These are phyloP conservation scores for Andrena cerasifolii DNA, from an alignment of 1,140 invertebrate genomes.

Conservation along the genomic window DNA sequence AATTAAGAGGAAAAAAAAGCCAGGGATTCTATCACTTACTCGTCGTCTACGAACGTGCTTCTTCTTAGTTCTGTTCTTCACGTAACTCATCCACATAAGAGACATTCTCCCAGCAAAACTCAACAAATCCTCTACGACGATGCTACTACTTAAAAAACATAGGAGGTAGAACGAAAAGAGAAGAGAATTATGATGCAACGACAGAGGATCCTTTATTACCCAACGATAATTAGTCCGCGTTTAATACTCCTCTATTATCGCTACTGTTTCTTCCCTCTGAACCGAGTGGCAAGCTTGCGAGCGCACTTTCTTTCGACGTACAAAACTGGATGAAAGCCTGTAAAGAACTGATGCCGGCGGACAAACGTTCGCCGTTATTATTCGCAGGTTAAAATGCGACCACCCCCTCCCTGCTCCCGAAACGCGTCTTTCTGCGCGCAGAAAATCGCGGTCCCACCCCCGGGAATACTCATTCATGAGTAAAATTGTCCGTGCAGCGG, in stretches of 20 bases:
- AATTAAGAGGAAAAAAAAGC: background rate
- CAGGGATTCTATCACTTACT: slow-evolving; percentile 52
- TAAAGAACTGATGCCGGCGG: slow-evolving; percentile 41
- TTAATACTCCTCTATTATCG: background rate
- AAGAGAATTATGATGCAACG: background rate
- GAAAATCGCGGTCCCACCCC: slow-evolving; percentile 28
- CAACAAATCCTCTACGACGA: background rate
- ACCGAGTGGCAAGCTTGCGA: background rate
- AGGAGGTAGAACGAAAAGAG: too few species aligned
- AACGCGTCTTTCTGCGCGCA: slow-evolving; percentile 24
- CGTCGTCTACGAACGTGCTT: slow-evolving; percentile 64
- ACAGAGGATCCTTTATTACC: background rate
- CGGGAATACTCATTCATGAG: slow-evolving; percentile 45
- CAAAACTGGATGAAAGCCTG: slow-evolving; percentile 33
- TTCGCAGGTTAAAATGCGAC: slow-evolving; percentile 45
- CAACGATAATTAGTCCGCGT: background rate
- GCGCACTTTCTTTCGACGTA: background rate
- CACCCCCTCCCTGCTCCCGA: background rate
- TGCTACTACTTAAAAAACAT: background rate
- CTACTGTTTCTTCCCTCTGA: too few species aligned
- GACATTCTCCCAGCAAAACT: slow-evolving; percentile 60
- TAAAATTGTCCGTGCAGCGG: background rate
- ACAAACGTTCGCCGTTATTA: slow-evolving; percentile 25
- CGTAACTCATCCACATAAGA: slow-evolving; percentile 77
- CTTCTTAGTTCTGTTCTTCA: slow-evolving; percentile 71